These are phyloP conservation scores for Monodelphis domestica DNA, from an alignment of 2,797 vertebrate genomes.

Conservation along the genomic window DNA sequence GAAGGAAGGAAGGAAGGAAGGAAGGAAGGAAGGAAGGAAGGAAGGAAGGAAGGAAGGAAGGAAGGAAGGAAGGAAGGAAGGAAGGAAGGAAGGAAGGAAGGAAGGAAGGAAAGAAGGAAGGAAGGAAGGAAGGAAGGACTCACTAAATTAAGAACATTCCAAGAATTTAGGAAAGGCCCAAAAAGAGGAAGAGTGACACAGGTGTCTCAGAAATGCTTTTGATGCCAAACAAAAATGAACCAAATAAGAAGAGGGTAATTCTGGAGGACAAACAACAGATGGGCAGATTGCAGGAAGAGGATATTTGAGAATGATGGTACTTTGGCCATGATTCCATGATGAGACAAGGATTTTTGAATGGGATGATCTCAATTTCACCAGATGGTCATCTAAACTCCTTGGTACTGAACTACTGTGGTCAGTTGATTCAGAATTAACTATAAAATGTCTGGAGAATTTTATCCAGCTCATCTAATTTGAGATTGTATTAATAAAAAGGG, in stretches of 20 bases:
- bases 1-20: background rate
- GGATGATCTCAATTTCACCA: conserved; percentile 58
- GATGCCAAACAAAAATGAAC: conserved; percentile 60
- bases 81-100: no score
- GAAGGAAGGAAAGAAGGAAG: accelerated
- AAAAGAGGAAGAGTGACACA: conserved; percentile 52
- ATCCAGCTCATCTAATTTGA: conserved; percentile 36
- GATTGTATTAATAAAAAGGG: background rate
- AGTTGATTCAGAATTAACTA: conserved; percentile 7
- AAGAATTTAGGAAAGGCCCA: conserved; percentile 30
- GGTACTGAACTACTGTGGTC: conserved; percentile 40
- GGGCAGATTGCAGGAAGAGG: conserved; percentile 55
- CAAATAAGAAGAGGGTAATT: background rate
- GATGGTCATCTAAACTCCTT: conserved; percentile 64
- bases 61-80: background rate
- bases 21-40: background rate
- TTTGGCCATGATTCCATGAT: conserved; percentile 37
- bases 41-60: background rate
- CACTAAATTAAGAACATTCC: conserved; percentile 19
- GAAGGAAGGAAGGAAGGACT: background rate
- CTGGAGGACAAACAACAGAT: conserved; percentile 60
- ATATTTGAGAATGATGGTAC: conserved; percentile 26
- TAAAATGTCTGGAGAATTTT: conserved; percentile 29
- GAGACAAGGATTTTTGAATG: conserved; percentile 52
- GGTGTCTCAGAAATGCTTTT: conserved; percentile 54